A percentile compares a stretch with the other conserved stretches of the same genome.
Conservation (phyloP, 64 coral and sea anemone species). For the Actinia equina region DNA sequence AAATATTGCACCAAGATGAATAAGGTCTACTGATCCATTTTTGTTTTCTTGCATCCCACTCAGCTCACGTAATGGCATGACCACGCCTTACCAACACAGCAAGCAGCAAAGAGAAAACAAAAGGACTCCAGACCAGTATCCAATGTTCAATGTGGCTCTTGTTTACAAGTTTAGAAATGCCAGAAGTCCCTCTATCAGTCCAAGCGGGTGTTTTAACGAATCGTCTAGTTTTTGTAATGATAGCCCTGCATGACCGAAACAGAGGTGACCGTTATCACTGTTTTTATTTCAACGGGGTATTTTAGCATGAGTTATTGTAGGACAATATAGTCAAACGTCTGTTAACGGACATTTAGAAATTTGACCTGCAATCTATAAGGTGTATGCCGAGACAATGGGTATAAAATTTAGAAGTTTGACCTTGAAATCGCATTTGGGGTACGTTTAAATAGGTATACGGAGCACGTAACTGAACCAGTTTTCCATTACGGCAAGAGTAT, state of each 20-base stretch:
- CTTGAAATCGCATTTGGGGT: too few relatives aligned
- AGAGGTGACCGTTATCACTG: neutral
- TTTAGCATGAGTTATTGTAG: too few relatives aligned
- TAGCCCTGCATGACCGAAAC: neutral
- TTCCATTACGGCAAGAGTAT: too few relatives aligned
- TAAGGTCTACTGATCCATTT: neutral
- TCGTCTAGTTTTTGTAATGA: neutral
- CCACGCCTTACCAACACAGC: conserved; percentile 11
- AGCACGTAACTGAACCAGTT: too few relatives aligned
- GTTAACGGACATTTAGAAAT: too few relatives aligned
- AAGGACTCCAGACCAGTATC: neutral
- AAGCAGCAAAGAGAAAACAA: conserved; percentile 1
- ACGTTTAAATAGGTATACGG: too few relatives aligned
- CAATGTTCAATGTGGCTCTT: conserved; percentile 19
- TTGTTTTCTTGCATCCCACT: neutral
- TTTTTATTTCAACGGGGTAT: neutral
- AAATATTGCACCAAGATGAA: too few relatives aligned
- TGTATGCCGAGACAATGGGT: too few relatives aligned
- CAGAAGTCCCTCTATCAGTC: neutral
- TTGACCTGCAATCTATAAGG: too few relatives aligned
- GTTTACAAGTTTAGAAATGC: conserved; percentile 22
- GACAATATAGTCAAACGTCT: too few relatives aligned
- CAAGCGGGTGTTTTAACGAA: neutral
- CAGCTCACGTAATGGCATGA: neutral
- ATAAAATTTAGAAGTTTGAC: too few relatives aligned